Conservation (phyloP, 2,113 vertebrate genomes). For the Mesocricetus auratus region DNA sequence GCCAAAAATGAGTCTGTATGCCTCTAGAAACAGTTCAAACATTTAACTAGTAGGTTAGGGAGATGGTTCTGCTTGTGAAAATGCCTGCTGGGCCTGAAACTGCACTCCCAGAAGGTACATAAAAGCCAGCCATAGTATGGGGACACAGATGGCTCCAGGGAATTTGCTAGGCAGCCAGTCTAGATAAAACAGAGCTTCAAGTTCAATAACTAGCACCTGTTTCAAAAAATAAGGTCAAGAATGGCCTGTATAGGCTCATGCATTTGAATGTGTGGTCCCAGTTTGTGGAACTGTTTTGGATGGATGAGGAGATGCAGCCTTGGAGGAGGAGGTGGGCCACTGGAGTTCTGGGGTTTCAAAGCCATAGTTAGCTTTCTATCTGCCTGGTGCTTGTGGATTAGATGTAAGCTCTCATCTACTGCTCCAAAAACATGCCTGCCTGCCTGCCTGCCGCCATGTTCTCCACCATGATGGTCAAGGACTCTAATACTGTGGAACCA, state of each 20-base stretch:
- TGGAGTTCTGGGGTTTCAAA: not conserved
- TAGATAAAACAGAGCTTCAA: not conserved
- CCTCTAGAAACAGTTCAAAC: conserved; percentile 37
- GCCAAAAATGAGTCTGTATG: not conserved
- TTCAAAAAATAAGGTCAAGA: not conserved
- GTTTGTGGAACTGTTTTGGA: not conserved
- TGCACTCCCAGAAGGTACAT: not conserved
- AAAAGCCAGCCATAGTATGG: too few species aligned
- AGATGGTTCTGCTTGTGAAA: not conserved
- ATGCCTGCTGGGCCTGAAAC: not conserved
- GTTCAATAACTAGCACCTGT: not conserved
- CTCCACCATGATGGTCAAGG: not conserved
- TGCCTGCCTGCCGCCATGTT: not conserved
- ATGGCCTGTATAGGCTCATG: not conserved
- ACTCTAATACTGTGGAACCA: not conserved
- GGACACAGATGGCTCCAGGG: too few species aligned
- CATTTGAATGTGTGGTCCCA: not conserved
- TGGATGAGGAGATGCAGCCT: not conserved
- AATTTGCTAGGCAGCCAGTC: not conserved
- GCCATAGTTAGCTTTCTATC: not conserved
- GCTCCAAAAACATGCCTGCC: not conserved
- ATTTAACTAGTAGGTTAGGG: not conserved
- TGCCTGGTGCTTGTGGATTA: not conserved
- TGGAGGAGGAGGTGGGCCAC: not conserved
- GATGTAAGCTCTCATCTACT: not conserved